Conservation (phyloP, 2,888 invertebrate genomes). For the Pachycephus smyrnensis region DNA sequence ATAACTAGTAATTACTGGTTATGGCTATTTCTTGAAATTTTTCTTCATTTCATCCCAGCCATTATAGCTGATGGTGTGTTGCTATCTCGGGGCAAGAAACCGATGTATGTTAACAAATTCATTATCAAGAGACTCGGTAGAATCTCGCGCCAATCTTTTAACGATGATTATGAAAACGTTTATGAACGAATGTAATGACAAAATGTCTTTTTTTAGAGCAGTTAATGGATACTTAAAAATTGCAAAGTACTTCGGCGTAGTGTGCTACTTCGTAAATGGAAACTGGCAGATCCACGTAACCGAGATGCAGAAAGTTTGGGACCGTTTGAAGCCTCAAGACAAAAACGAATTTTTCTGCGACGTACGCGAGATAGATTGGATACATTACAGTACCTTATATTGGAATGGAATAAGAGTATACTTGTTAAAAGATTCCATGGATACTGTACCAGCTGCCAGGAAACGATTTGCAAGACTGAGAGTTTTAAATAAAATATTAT, state of each 20-base stretch:
- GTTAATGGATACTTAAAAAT: too few relatives aligned
- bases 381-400: slow-evolving; percentile 27
- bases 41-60: slow-evolving; percentile 48
- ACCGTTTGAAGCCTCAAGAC: slow-evolving; percentile 41
- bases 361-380: slow-evolving; percentile 44
- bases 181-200: too few relatives aligned
- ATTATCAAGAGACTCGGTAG: too few relatives aligned
- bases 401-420: slow-evolving; percentile 38
- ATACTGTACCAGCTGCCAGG: slow-evolving; percentile 25
- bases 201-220: too few relatives aligned
- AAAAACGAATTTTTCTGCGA: slow-evolving; percentile 46
- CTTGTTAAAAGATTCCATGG: slow-evolving; percentile 39
- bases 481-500: not conserved
- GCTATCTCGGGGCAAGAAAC: slow-evolving; percentile 39
- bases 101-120: slow-evolving; percentile 39
- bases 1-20: slow-evolving; percentile 19
- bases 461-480: not conserved
- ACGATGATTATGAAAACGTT: too few relatives aligned
- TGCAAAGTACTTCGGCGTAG: slow-evolving; percentile 8
- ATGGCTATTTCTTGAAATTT: slow-evolving; percentile 32
- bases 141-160: too few relatives aligned
- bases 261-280: slow-evolving; percentile 20
- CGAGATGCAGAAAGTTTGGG: slow-evolving; percentile 38
- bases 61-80: slow-evolving; percentile 37
- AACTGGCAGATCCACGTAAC: slow-evolving; percentile 38